Evolutionary conservation across 1,140 invertebrate species (phyloP), one percentile per base, ranked within the genome.

Genomic region (Lamellibrachia luymesi): DNA sequence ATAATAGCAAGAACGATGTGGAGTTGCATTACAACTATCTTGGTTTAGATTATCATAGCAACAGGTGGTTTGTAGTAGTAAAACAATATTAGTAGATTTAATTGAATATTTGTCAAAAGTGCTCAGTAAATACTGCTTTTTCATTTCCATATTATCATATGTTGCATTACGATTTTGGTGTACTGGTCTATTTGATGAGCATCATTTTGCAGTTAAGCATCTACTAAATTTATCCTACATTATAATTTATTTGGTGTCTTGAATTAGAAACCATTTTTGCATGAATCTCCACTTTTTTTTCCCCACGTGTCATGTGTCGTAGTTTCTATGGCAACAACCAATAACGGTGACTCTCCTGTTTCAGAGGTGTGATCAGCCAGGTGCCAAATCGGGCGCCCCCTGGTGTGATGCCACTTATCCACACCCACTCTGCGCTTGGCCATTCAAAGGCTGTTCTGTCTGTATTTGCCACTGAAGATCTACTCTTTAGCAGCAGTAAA

Each of bases 381-480:
- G 91, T 90, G 27, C 89, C 91, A 22, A 51, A 56, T 64, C 25
- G 80, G n/a, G n/a, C 38, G 17, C 22, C 50, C 22, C 52, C 64
- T 80, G 64, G 64, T 27, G 50, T 56, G 22, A 92, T 49, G 51
- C 93, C 93, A 10, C 90, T 93, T n/a, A 56, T 90, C 8, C 93
- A 93, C 50, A 80, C 92, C 22, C 97, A 98, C 95, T 97, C 98
- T 80, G 98, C 98, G 17, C 97, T 98, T 95, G 98, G 98, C 1
- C 98, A 98, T 96, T 97, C 97, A 51, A 98, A 98, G 96, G 97
- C 98, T 50, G 98, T 98, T 56, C 96, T 98, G 1, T 97, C 97
- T 50, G 97, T 98, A 91, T 97, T 97, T 95, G 98, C 98, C 50
- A 98, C 98, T 2, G 97, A 98, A 92, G 97, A 98, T 94, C 96